Base-by-base conservation (phyloP, 2,113 vertebrate genomes). In the Corvus moneduloides region DNA sequence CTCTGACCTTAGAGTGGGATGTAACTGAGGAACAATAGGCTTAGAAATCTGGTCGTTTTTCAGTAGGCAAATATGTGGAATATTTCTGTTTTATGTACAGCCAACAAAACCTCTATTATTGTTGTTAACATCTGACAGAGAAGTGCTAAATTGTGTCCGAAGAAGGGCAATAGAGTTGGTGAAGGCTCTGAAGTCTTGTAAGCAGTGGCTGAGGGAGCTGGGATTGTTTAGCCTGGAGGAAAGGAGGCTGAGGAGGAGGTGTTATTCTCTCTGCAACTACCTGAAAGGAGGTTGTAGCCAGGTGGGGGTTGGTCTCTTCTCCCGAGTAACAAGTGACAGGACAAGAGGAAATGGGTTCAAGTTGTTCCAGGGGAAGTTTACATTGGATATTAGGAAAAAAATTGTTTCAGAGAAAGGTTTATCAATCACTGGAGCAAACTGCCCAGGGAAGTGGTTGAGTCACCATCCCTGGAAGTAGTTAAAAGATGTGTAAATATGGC, bases 311-410 rank as follows among this genome's bases (percentile, higher is more conserved):
- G 26, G 14, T 46, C 14, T 73, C 30, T 73, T 59, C 44, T 73
- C 20, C 30, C 28, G 39, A 9, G 14, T 59, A 52, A 30, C 11
- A 56, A 39, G 27, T 10, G 15, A 37, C 27, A 84, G 51, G 17
- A 41, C 17, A 41, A 73, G 39, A 72, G 24, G 21, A 73, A 59
- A 66, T 10, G 17, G 4, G 7, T 49, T 79, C 16, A 84, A 27
- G 14, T 46, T 66, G 14, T 56, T 11, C 10, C 0, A 0, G 14
- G 16, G 9, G 10, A 46, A 37, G 14, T 17, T 46, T 41, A 16
- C 11, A 13, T n/a, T 52, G 32, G 24, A 9, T 59, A 27, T 32
- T 32, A 61, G 5, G 30, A 19, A 59, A 59, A 64, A 52, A 67
- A 54, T 2, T 58, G 21, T 21, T 52, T 59, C 39, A 73, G 39